Conservation (phyloP, 2,888 invertebrate genomes). For the Rhopalosiphum nymphaeae region DNA sequence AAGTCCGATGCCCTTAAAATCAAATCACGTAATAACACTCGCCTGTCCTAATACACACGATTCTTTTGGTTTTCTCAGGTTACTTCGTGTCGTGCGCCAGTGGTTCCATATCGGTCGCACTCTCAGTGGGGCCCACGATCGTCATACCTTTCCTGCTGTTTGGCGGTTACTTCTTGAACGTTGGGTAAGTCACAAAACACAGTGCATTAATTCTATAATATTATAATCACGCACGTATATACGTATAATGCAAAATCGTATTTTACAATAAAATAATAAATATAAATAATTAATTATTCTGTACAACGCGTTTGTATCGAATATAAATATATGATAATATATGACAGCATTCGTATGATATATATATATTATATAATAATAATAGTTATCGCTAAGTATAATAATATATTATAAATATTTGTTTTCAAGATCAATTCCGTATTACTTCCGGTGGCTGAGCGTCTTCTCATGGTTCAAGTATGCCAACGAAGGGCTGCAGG, state of each 20-base stretch:
- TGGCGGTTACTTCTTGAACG: conserved; percentile 95
- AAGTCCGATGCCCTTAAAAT: neutral
- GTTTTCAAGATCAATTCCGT: conserved; percentile 80
- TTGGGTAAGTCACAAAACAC: conserved; percentile 75
- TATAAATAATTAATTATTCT: conserved; percentile 2
- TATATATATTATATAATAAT: neutral
- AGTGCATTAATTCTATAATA: neutral
- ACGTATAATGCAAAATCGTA: neutral
- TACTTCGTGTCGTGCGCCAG: conserved; percentile 92
- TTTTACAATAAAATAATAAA: neutral
- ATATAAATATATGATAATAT: neutral
- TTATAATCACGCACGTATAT: neutral
- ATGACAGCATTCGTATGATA: too few relatives aligned
- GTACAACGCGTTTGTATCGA: conserved; percentile 21
- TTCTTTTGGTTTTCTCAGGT: conserved; percentile 74
- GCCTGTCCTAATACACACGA: neutral
- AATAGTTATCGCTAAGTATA: neutral
- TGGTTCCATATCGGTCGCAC: conserved; percentile 86
- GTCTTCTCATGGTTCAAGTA: conserved; percentile 94
- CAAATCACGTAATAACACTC: neutral
- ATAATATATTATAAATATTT: conserved; percentile 6
- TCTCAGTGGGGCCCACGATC: conserved; percentile 91
- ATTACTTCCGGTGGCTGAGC: conserved; percentile 87
- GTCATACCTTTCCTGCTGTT: conserved; percentile 95
- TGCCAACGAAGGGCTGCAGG: conserved; percentile 87